These are phyloP conservation scores for Malacosoma neustria DNA, from an alignment of 2,888 invertebrate genomes.

Conservation along the genomic window DNA sequence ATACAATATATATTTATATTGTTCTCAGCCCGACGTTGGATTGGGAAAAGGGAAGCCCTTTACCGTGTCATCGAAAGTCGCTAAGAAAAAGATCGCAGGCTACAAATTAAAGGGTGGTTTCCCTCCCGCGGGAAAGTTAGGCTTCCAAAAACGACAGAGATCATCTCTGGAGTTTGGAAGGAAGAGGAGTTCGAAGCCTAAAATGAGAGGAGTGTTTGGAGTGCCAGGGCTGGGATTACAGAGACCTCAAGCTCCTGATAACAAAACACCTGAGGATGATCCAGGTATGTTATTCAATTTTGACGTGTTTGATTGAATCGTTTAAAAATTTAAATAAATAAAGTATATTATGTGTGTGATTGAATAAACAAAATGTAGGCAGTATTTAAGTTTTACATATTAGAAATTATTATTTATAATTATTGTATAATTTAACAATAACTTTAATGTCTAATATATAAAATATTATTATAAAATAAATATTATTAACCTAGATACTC, in stretches of 20 bases:
- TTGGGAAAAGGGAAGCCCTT: constrained; percentile 88
- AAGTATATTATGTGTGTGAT: too few species aligned
- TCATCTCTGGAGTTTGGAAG: constrained; percentile 83
- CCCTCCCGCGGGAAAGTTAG: constrained; percentile 78
- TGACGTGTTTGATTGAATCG: too few species aligned
- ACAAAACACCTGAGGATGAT: constrained; percentile 62
- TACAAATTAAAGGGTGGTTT: constrained; percentile 79
- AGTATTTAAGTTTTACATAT: too few species aligned
- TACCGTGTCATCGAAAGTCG: constrained; percentile 82
- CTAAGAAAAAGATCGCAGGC: constrained; percentile 83
- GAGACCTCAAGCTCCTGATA: constrained; percentile 76
- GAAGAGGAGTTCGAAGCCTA: constrained; percentile 90
- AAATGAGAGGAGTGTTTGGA: constrained; percentile 89
- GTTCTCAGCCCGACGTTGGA: constrained; percentile 73
- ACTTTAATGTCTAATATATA: not conserved
- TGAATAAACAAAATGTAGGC: too few species aligned
- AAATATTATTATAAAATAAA: not conserved
- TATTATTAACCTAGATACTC: too few species aligned
- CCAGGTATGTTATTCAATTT: constrained; percentile 38
- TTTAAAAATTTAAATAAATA: too few species aligned
- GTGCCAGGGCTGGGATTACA: constrained; percentile 86
- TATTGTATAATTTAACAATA: too few species aligned
- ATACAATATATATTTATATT: not conserved
- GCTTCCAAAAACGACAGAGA: constrained; percentile 83
- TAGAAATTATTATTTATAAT: too few species aligned